Percentiles rank a stretch among this genome's conserved stretches.
These are phyloP conservation scores for Lithodes maja DNA, from an alignment of 2,888 invertebrate species.

Conservation along the genomic window DNA sequence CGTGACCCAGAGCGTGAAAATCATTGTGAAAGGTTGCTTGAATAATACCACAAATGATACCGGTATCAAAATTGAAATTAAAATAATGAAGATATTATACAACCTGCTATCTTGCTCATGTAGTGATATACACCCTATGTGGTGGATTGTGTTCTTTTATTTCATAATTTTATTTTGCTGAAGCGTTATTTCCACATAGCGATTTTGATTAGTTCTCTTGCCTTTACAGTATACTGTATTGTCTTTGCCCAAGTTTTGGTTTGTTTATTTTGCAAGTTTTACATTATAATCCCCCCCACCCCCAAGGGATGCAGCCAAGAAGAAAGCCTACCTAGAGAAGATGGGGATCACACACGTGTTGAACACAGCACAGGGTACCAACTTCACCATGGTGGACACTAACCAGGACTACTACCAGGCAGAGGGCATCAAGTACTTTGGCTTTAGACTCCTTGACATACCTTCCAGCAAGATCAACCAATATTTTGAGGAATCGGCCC, in stretches of 20 bases:
- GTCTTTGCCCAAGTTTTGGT: neutral
- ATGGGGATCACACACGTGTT: conserved; percentile 91
- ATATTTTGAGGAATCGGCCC: conserved; percentile 86
- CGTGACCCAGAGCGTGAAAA: too few species aligned
- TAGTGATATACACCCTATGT: too few species aligned
- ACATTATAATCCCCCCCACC: neutral
- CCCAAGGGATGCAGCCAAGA: conserved; percentile 83
- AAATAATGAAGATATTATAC: too few species aligned
- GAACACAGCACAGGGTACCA: conserved; percentile 88
- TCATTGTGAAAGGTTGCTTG: too few species aligned
- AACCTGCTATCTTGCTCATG: neutral
- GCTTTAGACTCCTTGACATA: conserved; percentile 86
- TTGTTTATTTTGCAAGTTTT: neutral
- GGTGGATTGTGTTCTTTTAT: too few species aligned
- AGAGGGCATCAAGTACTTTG: conserved; percentile 87
- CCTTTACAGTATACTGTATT: neutral
- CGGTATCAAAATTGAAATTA: too few species aligned
- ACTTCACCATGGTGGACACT: conserved; percentile 81
- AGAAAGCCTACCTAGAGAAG: conserved; percentile 82
- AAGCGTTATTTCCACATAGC: neutral
- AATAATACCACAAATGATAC: too few species aligned
- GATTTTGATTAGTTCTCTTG: neutral
- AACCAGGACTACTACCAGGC: conserved; percentile 74
- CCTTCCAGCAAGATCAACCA: conserved; percentile 86
- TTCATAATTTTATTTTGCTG: too few species aligned